These are phyloP conservation scores for Eristalinus sepulchralis DNA, from an alignment of 2,888 invertebrate species.

Conservation along the genomic window DNA sequence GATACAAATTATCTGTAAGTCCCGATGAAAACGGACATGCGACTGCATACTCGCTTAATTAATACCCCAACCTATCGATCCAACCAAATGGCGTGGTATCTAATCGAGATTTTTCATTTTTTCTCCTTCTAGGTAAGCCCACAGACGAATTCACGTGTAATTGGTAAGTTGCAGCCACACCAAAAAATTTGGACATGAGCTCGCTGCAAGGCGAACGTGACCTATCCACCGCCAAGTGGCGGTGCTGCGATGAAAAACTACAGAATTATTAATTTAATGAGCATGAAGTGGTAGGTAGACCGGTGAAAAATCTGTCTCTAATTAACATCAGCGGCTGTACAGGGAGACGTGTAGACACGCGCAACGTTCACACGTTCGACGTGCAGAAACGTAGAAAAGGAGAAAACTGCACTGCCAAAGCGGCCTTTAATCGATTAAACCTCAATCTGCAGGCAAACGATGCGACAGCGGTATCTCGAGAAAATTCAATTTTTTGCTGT, in stretches of 20 bases:
- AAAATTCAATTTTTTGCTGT: background rate
- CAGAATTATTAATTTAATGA: constrained; percentile 61
- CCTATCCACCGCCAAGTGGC: constrained; percentile 41
- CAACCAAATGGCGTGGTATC: constrained; percentile 43
- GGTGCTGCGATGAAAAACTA: constrained; percentile 28
- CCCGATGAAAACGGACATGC: constrained; percentile 17
- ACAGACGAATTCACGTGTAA: constrained; percentile 54
- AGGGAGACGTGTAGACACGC: constrained; percentile 63
- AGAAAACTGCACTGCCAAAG: constrained; percentile 49
- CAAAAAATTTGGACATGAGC: background rate
- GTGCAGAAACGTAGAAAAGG: background rate
- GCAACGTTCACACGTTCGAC: constrained; percentile 56
- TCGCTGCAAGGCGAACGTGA: constrained; percentile 1
- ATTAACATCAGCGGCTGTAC: constrained; percentile 50
- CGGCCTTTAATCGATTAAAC: constrained; percentile 63
- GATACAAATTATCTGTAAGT: constrained; percentile 51
- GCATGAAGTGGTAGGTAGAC: constrained; percentile 45
- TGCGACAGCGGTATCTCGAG: constrained; percentile 13
- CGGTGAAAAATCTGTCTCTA: constrained; percentile 42
- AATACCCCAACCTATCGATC: constrained; percentile 11
- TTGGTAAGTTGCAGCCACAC: constrained; percentile 59
- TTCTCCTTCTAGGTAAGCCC: constrained; percentile 59
- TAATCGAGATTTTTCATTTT: constrained; percentile 32
- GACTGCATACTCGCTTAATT: constrained; percentile 34
- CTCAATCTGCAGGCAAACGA: constrained; percentile 25